Conservation (phyloP, 1,140 invertebrate species). For the Caerostris extrusa region DNA sequence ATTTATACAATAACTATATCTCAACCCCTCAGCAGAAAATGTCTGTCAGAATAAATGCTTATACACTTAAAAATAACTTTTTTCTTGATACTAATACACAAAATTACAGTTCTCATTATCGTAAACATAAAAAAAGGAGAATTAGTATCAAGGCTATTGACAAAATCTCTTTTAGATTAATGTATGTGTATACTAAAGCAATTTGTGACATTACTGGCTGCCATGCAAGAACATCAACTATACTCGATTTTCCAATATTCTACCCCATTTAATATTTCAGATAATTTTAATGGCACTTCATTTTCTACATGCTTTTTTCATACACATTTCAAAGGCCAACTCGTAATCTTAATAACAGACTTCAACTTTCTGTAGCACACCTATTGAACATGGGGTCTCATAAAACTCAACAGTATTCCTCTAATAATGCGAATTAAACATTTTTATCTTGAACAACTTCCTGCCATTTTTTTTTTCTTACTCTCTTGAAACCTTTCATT, state of each 20-base stretch:
- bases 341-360: conserved; percentile 23
- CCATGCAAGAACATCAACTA: background rate
- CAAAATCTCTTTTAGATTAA: too few relatives aligned
- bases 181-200: background rate
- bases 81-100: too few relatives aligned
- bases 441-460: background rate
- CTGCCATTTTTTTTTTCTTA: background rate
- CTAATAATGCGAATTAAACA: conserved; percentile 11
- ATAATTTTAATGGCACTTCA: background rate
- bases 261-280: background rate
- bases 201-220: background rate
- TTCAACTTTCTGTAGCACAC: background rate
- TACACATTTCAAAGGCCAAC: conserved; percentile 2
- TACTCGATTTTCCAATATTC: background rate
- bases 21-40: too few relatives aligned
- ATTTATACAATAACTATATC: too few relatives aligned
- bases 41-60: too few relatives aligned
- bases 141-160: too few relatives aligned
- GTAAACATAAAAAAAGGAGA: too few relatives aligned
- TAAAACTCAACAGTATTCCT: conserved; percentile 1
- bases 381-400: background rate
- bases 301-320: background rate
- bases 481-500: background rate
- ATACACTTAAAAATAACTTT: too few relatives aligned
- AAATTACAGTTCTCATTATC: too few relatives aligned